Evolutionary conservation across 2,113 vertebrate species (phyloP), one percentile per base, ranked within the genome.

Genomic region (Ciconia stormi): DNA sequence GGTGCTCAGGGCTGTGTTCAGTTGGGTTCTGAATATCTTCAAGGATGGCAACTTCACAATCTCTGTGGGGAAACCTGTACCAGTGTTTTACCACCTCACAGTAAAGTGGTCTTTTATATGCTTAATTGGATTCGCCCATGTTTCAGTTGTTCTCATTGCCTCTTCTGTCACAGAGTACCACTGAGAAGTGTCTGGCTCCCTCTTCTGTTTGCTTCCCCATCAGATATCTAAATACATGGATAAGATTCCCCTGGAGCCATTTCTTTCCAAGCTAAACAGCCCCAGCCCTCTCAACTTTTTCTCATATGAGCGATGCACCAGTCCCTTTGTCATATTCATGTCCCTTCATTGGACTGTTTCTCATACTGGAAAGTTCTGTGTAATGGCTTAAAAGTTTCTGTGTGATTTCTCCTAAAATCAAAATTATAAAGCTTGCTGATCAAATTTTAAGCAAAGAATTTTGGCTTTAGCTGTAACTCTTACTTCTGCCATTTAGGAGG

Each of bases 281-380:
- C 23, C 22, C 11, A 23, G 4, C 4, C 7, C 2, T 77, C 47
- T 72, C 36, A 63, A 7, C 13, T 42, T 49, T 44, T 78, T 9
- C 18, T 69, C 1, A 0, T 38, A 58, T 10, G 17, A 78, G 2
- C 0, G 0, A n/a, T 14, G 6, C 15, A 38, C 3, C 5, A 38
- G 30, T 34, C 4, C 15, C 19, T 78, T 62, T 0, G 0, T 53
- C 23, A 12, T 36, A 21, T 62, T 74, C 1, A 0, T 27, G 5
- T 44, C 8, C 7, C 16, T 58, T 59, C 11, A 36, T 0, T 73
- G 23, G 4, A 9, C 3, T 59, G 4, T 55, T 32, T 65, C 25
- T 72, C 6, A 1, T 36, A 53, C 13, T 36, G 55, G 7, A 58
- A 67, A 49, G 4, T 17, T n/a, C 16, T 61, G 32, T 59, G 29